These are phyloP conservation scores for Ctenoplectra terminalis DNA, from an alignment of 1,140 invertebrate genomes.

Conservation along the genomic window DNA sequence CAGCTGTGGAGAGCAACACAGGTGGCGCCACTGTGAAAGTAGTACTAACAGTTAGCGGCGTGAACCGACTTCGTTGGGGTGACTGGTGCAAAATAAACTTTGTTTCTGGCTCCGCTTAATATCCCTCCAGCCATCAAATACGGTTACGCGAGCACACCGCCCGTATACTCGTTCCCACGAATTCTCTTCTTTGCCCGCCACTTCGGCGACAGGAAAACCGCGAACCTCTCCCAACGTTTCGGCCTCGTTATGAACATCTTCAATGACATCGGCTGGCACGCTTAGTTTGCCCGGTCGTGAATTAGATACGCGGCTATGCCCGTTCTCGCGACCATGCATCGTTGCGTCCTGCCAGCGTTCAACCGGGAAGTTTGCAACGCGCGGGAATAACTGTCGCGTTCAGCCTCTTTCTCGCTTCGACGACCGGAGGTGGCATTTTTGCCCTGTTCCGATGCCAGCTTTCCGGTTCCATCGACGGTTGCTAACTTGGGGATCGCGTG, in stretches of 20 bases:
- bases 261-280: conserved; percentile 29
- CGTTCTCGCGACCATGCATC: not conserved
- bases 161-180: not conserved
- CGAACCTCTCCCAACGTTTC: conserved; percentile 1
- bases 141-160: not conserved
- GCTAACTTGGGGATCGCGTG: not conserved
- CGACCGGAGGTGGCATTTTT: not conserved
- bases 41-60: conserved; percentile 25
- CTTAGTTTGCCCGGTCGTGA: conserved; percentile 10
- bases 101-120: conserved; percentile 59
- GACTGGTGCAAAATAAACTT: conserved; percentile 73
- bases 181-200: conserved; percentile 24
- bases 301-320: not conserved
- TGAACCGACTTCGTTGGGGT: conserved; percentile 40
- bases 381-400: not conserved
- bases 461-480: not conserved
- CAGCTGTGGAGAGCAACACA: conserved; percentile 8
- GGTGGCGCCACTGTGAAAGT: conserved; percentile 15
- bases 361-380: conserved; percentile 8
- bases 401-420: conserved; percentile 3
- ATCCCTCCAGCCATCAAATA: conserved; percentile 42
- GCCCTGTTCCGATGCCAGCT: no score
- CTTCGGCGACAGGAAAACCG: conserved; percentile 24
- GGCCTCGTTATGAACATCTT: conserved; percentile 38
- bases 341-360: not conserved